These are phyloP conservation scores for Nebria brevicollis DNA, from an alignment of 2,888 invertebrate species.

Conservation along the genomic window DNA sequence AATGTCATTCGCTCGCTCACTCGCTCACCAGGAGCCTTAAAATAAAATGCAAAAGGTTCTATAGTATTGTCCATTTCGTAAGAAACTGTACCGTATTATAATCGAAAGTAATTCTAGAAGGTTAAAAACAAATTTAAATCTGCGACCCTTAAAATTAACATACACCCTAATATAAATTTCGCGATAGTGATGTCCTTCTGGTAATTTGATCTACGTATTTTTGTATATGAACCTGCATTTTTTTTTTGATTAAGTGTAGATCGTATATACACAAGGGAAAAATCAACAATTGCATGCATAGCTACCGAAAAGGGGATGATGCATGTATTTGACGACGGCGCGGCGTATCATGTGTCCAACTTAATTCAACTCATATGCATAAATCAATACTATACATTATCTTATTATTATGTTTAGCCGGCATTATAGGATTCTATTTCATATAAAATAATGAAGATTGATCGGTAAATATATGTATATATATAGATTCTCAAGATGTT, in stretches of 20 bases:
- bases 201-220: not conserved
- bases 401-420: not conserved
- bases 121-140: not conserved
- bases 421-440: not conserved
- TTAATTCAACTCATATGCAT: not conserved
- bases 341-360: not conserved
- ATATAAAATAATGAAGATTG: not conserved
- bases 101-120: constrained; percentile 1
- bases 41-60: no score
- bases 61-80: not conserved
- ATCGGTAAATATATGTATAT: not conserved
- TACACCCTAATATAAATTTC: not conserved
- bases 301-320: not conserved
- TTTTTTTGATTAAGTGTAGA: not conserved
- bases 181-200: not conserved
- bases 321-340: not conserved
- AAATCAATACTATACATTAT: not conserved
- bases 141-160: constrained; percentile 1
- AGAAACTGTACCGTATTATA: not conserved
- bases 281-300: not conserved
- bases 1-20: no score
- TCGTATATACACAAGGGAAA: not conserved
- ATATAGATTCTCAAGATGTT: not conserved
- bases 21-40: no score
- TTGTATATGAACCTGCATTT: not conserved